Evolutionary conservation across 2,888 invertebrate species (phyloP).

Genomic region (Coecobrya sp.): DNA sequence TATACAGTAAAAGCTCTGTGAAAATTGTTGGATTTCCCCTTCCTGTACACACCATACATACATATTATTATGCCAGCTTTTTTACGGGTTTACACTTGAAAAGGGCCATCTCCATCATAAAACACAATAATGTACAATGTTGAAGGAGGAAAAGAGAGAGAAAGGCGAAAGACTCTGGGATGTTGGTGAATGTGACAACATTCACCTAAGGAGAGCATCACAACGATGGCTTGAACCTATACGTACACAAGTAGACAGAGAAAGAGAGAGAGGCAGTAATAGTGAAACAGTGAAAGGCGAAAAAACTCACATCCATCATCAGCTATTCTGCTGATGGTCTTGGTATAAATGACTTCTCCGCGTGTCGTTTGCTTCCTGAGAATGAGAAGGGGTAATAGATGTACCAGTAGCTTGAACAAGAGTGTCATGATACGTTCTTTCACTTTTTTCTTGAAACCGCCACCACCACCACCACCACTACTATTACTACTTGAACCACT

Average conservation of each 20-base stretch:
- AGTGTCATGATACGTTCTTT: slow-evolving; percentile 76
- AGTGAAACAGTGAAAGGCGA: slow-evolving; percentile 57
- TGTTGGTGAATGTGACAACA: slow-evolving; percentile 70
- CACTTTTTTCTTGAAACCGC: slow-evolving; percentile 45
- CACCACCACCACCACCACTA: slow-evolving; percentile 14
- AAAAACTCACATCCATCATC: slow-evolving; percentile 82
- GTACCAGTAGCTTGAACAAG: slow-evolving; percentile 54
- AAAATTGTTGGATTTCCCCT: slow-evolving; percentile 46
- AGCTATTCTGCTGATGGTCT: slow-evolving; percentile 82
- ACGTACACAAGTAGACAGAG: slow-evolving; percentile 30
- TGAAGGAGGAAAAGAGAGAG: slow-evolving; percentile 19
- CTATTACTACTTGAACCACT: slow-evolving; percentile 32
- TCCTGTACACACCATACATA: slow-evolving; percentile 18
- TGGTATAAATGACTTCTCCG: slow-evolving; percentile 80
- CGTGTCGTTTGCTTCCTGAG: slow-evolving; percentile 75
- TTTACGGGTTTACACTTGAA: slow-evolving; percentile 47
- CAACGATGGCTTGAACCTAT: not conserved
- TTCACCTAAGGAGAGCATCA: slow-evolving; percentile 52
- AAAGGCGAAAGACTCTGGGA: slow-evolving; percentile 29
- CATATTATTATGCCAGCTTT: slow-evolving; percentile 22
- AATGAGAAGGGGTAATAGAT: slow-evolving; percentile 74
- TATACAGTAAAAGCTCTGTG: slow-evolving; percentile 25
- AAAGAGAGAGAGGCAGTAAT: slow-evolving; percentile 38
- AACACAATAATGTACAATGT: slow-evolving; percentile 64
- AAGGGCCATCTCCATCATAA: slow-evolving; percentile 64